Percentiles rank a stretch among this genome's conserved stretches.
phyloP scores from a whole-genome alignment of 2,113 vertebrate species.

The Eupsittula cactorum region DNA sequence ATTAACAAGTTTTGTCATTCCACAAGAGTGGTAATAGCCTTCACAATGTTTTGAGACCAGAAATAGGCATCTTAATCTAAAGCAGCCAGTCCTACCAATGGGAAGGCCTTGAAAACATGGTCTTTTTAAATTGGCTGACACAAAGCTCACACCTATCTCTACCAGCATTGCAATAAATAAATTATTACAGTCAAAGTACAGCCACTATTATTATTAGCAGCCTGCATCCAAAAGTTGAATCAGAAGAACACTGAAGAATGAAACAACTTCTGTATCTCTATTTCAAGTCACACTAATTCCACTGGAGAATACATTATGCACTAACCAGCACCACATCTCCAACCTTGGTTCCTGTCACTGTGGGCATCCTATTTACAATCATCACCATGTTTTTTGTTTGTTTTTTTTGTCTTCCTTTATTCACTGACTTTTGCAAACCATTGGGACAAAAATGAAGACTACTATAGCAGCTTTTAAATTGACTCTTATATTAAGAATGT shows the following conservation, averaged over 20 bases:
- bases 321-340: neutral
- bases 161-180: constrained; percentile 63
- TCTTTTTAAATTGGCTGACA: constrained; percentile 46
- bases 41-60: neutral
- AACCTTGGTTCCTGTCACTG: neutral
- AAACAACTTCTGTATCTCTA: constrained; percentile 10
- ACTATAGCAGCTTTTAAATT: constrained; percentile 66
- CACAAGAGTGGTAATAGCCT: neutral
- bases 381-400: neutral
- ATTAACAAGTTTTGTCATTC: constrained; percentile 4
- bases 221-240: neutral
- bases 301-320: neutral
- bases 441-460: constrained; percentile 41
- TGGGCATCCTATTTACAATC: neutral
- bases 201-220: constrained; percentile 38
- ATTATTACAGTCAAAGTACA: constrained; percentile 35
- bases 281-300: constrained; percentile 2
- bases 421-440: constrained; percentile 45
- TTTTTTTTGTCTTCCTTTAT: neutral
- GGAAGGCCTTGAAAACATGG: neutral
- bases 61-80: constrained; percentile 26
- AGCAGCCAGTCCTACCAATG: neutral
- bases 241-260: neutral
- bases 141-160: constrained; percentile 31
- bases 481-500: constrained; percentile 74